Base-by-base conservation (phyloP, 1,140 invertebrate genomes). In the Phortica variegata region DNA sequence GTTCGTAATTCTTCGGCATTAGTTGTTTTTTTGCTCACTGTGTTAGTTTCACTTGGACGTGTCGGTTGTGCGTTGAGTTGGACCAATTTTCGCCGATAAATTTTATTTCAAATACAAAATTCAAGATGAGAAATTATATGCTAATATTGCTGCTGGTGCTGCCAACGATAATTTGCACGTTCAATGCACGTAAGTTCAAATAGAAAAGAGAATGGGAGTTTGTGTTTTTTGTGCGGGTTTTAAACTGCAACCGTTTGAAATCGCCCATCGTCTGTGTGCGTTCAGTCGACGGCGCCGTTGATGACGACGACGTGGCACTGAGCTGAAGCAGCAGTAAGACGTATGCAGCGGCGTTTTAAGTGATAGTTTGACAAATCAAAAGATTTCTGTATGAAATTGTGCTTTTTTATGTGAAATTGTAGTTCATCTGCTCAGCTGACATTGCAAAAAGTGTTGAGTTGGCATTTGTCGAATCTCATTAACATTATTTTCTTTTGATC, bases 41-140 rank as follows among this genome's bases (percentile, higher is more conserved):
- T 37, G 38, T 40, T 45, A 58, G 46, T 60, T 62, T 61, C 47
- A 33, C 47, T 58, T 43, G 38, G 46, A 34, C 54, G 53, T 44
- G 42, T 57, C 47, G 60, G 56, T 52, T 50, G 57, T 33, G 41
- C 43, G 50, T 20, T 37, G 44, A 44, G 40, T 36, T 49, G 33
- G 44, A 38, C 33, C 43, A 17, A 29, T 49, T 39, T 57, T 36
- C 31, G 37, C 23, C 19, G 36, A 31, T 42, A 51, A 46, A 13
- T 31, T 29, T 8, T 34, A n/a, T 43, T 33, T 47, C 47, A 36
- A 51, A 29, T 21, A 50, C 39, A 49, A 51, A 52, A 49, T 52
- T 46, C 13, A 77, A 75, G 61, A 85, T 85, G 83, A 83, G 76
- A 62, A 78, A 78, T 52, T 77, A 83, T 36, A 73, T 80, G 51